phyloP scores from a whole-genome alignment of 2,113 vertebrate species.

The Acinonyx jubatus region DNA sequence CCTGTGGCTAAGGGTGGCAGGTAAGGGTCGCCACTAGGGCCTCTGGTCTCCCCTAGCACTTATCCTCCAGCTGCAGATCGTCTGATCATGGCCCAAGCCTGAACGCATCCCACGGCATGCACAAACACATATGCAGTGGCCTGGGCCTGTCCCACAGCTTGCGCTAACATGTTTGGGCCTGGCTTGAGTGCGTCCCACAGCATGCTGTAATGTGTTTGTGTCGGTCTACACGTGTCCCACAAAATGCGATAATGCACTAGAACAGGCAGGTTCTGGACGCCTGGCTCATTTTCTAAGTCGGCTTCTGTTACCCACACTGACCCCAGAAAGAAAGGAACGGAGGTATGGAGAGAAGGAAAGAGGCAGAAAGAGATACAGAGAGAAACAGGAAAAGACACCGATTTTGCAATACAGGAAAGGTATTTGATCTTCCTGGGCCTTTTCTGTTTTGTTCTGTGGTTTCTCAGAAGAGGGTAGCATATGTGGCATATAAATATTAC shows the following conservation, averaged over 20 bases:
- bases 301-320: not conserved
- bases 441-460: not conserved
- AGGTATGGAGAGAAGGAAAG: fast-evolving
- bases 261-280: not conserved
- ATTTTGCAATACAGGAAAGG: not conserved
- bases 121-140: too few species aligned
- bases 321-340: not conserved
- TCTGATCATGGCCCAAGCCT: too few species aligned
- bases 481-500: not conserved
- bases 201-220: too few species aligned
- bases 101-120: too few species aligned
- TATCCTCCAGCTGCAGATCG: not conserved
- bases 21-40: not conserved
- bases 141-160: too few species aligned
- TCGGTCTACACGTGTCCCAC: not conserved
- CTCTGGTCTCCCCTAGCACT: not conserved
- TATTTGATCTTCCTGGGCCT: not conserved
- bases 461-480: too few species aligned
- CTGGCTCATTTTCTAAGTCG: not conserved
- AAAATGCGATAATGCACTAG: too few species aligned
- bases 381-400: not conserved
- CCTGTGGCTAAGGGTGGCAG: too few species aligned
- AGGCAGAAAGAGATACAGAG: too few species aligned
- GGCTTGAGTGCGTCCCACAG: too few species aligned
- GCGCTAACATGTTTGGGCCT: too few species aligned